phyloP scores from a whole-genome alignment of 2,888 invertebrate species.

The Cerastoderma edule region DNA sequence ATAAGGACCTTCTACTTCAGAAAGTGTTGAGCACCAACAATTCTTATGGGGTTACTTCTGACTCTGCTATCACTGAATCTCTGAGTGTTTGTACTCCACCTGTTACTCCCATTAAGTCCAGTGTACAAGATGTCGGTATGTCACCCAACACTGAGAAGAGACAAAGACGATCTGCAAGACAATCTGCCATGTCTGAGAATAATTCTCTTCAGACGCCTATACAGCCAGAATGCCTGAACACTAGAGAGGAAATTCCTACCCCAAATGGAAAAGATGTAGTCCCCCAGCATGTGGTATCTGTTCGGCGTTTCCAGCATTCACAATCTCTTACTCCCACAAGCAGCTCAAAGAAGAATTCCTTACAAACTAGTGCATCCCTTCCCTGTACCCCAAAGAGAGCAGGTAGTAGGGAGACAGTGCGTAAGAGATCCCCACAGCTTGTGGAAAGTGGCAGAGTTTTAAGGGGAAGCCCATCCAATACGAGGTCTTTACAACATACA shows the following conservation, averaged over 20 bases:
- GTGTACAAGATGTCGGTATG: too few species aligned
- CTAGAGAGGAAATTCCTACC: too few species aligned
- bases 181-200: too few species aligned
- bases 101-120: not conserved
- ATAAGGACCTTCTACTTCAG: not conserved
- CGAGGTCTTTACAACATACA: not conserved
- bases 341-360: not conserved
- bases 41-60: slow-evolving; percentile 48
- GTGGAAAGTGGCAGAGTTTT: not conserved
- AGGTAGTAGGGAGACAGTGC: not conserved
- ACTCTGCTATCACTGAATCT: slow-evolving; percentile 39
- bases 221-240: too few species aligned
- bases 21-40: too few species aligned
- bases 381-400: slow-evolving; percentile 10
- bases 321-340: slow-evolving; percentile 12
- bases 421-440: not conserved
- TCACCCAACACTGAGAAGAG: too few species aligned
- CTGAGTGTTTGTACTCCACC: slow-evolving; percentile 13
- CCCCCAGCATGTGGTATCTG: not conserved
- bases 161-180: too few species aligned
- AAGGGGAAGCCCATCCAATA: not conserved
- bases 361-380: not conserved
- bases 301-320: not conserved
- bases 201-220: too few species aligned
- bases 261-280: too few species aligned